Evolutionary conservation across 1,140 invertebrate species (phyloP).

Genomic region (Hypothenemus hampei): DNA sequence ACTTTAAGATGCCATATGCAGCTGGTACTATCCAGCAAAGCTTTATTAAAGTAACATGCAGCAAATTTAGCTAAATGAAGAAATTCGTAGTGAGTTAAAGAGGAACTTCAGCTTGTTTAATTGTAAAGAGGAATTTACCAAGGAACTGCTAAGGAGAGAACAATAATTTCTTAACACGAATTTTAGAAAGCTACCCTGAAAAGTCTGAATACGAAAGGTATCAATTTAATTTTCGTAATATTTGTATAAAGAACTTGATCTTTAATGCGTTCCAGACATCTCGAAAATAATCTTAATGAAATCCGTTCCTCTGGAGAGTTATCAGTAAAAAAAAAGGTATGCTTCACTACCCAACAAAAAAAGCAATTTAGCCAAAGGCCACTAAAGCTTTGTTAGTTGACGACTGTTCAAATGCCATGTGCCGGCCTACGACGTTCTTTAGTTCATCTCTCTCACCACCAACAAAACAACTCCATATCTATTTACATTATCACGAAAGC

Average conservation of each 20-base stretch:
- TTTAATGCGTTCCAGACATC: too few relatives aligned
- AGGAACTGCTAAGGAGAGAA: slow-evolving; percentile 47
- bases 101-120: slow-evolving; percentile 43
- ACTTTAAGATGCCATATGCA: slow-evolving; percentile 48
- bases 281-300: too few relatives aligned
- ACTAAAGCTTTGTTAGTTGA: slow-evolving; percentile 54
- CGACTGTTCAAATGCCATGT: slow-evolving; percentile 52
- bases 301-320: too few relatives aligned
- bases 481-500: slow-evolving; percentile 11
- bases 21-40: slow-evolving; percentile 45
- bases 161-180: slow-evolving; percentile 40
- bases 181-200: slow-evolving; percentile 48
- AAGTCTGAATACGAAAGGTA: too few relatives aligned
- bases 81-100: slow-evolving; percentile 4
- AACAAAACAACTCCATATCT: slow-evolving; percentile 11
- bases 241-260: too few relatives aligned
- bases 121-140: slow-evolving; percentile 43
- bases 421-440: slow-evolving; percentile 18
- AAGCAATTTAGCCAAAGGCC: too few relatives aligned
- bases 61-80: slow-evolving; percentile 48
- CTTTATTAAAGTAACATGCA: slow-evolving; percentile 53
- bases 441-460: slow-evolving; percentile 17
- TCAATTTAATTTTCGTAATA: too few relatives aligned
- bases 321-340: too few relatives aligned
- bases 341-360: too few relatives aligned